These are phyloP conservation scores for Ceraclea dissimilis DNA, from an alignment of 2,888 invertebrate genomes.

Conservation along the genomic window DNA sequence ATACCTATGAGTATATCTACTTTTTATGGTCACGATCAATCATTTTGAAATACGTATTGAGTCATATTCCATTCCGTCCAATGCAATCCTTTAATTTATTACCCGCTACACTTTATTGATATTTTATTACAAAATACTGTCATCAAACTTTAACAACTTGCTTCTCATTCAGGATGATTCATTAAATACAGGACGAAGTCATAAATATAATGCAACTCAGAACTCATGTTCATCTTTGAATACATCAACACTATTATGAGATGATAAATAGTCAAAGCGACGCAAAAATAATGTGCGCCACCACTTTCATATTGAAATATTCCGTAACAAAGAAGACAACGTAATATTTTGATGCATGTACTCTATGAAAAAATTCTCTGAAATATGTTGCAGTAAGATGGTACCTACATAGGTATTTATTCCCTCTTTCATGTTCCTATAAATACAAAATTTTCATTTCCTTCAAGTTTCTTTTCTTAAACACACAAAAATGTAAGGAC, in stretches of 20 bases:
- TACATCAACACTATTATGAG: too few relatives aligned
- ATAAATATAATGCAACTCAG: too few relatives aligned
- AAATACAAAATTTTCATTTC: neutral
- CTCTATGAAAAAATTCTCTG: too few relatives aligned
- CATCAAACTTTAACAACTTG: neutral
- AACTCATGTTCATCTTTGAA: too few relatives aligned
- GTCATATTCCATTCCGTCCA: slow-evolving; percentile 9
- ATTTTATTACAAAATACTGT: neutral
- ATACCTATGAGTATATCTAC: too few relatives aligned
- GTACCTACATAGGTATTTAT: neutral
- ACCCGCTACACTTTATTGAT: neutral
- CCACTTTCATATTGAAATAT: too few relatives aligned
- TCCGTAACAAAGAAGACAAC: too few relatives aligned
- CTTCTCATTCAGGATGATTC: neutral
- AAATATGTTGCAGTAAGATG: too few relatives aligned
- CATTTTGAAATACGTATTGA: slow-evolving; percentile 17
- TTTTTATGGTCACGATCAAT: slow-evolving; percentile 22
- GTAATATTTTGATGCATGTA: too few relatives aligned
- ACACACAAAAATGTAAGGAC: neutral
- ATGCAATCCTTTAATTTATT: slow-evolving; percentile 4
- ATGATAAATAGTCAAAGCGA: too few relatives aligned
- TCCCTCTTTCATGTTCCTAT: neutral
- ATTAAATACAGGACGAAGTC: too few relatives aligned
- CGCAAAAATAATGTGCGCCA: too few relatives aligned
- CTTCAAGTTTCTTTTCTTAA: neutral